Percentiles rank a stretch among this genome's conserved stretches.
Conservation (phyloP, 2,888 invertebrate genomes). For the Seladonia tumulorum region DNA sequence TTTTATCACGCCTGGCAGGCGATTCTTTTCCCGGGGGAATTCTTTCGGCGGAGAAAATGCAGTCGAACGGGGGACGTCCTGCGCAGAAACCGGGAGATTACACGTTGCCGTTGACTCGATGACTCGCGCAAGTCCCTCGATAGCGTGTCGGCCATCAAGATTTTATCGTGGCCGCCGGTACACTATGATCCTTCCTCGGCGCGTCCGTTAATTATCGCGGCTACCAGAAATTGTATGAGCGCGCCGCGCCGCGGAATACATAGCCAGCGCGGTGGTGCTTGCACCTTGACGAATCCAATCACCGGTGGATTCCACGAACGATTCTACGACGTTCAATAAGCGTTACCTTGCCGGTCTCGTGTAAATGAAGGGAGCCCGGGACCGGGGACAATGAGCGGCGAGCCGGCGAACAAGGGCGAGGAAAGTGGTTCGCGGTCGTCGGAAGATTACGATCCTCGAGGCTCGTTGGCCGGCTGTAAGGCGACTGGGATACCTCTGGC, state of each 20-base stretch:
- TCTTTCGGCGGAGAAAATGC: not conserved
- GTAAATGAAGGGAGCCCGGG: conserved; percentile 22
- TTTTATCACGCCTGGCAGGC: not conserved
- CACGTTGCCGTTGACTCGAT: conserved; percentile 8
- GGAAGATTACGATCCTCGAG: conserved; percentile 53
- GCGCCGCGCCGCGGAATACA: conserved; percentile 5
- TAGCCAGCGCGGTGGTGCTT: not conserved
- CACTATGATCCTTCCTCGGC: conserved; percentile 16
- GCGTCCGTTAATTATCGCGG: conserved; percentile 24
- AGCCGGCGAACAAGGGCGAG: conserved; percentile 29
- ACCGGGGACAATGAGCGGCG: conserved; percentile 23
- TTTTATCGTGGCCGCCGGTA: conserved; percentile 16
- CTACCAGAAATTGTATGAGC: conserved; percentile 25
- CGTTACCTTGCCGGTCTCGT: not conserved
- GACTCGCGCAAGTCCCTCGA: conserved; percentile 7
- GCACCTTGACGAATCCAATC: conserved; percentile 17
- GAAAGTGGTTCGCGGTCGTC: conserved; percentile 51
- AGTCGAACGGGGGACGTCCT: not conserved
- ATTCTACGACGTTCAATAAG: conserved; percentile 16
- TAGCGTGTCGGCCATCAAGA: conserved; percentile 6
- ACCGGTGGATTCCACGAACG: not conserved
- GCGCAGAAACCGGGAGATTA: conserved; percentile 13
- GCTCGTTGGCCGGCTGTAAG: conserved; percentile 15
- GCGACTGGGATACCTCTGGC: conserved; percentile 20
- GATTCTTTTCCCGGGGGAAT: not conserved